These are phyloP conservation scores for Ophioderma brevispina DNA, from an alignment of 35 echinoderm and acorn worm genomes.

Conservation along the genomic window DNA sequence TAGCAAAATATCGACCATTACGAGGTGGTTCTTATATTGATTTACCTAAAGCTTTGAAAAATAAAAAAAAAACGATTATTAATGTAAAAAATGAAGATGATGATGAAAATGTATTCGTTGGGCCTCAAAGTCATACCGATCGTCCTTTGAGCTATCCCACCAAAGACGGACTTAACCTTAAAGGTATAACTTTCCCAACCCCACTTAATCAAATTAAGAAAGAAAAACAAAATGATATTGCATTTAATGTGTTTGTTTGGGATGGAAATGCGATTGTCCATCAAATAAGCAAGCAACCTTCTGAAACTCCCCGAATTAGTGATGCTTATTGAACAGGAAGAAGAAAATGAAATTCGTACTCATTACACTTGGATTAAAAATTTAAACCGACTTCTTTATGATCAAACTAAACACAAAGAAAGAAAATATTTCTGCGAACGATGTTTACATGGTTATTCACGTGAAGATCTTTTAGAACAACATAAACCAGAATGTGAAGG, in stretches of 20 bases:
- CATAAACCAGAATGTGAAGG: background rate
- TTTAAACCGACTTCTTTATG: background rate
- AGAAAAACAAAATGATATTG: background rate
- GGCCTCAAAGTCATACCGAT: too few species aligned
- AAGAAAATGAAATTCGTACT: too few species aligned
- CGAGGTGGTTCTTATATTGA: too few species aligned
- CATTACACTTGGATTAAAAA: background rate
- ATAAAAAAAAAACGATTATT: too few species aligned
- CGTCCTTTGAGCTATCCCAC: too few species aligned
- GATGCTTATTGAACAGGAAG: background rate
- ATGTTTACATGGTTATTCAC: background rate
- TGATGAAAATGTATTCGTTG: too few species aligned
- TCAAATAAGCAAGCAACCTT: background rate
- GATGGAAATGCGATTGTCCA: background rate
- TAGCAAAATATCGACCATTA: too few species aligned
- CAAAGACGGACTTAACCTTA: background rate
- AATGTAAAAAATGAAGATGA: too few species aligned
- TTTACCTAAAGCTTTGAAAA: too few species aligned
- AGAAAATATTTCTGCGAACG: background rate
- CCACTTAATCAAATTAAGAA: background rate
- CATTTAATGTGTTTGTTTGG: background rate
- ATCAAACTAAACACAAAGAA: background rate
- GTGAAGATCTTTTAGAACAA: background rate
- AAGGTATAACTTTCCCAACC: background rate
- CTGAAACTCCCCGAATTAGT: background rate